Percentiles rank a stretch among this genome's conserved stretches.
These are phyloP conservation scores for Standfussiana lucernea DNA, from an alignment of 2,888 invertebrate species.

Conservation along the genomic window DNA sequence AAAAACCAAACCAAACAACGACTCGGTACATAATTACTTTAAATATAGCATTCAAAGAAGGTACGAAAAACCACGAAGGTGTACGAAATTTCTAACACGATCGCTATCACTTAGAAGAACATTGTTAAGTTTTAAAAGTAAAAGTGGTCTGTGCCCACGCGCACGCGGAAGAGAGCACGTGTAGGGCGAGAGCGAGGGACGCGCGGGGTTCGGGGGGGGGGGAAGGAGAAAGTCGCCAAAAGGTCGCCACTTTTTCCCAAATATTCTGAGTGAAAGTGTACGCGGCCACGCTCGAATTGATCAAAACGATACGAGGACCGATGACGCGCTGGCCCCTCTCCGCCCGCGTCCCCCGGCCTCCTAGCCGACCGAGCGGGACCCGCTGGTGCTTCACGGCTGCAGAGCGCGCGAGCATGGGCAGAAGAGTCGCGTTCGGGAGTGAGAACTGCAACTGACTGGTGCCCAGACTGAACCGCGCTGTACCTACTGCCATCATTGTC, in stretches of 20 bases:
- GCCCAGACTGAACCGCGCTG: no score
- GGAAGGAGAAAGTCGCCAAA: constrained; percentile 88
- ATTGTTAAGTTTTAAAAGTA: constrained; percentile 84
- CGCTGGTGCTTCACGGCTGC: background rate
- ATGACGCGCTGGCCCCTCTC: constrained; percentile 40
- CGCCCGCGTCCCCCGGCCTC: background rate
- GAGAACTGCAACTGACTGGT: background rate
- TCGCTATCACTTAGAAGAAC: constrained; percentile 53
- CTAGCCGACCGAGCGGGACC: background rate
- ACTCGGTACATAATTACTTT: background rate
- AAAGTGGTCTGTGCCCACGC: constrained; percentile 82
- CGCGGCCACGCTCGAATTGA: constrained; percentile 81
- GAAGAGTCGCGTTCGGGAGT: background rate
- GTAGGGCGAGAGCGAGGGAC: constrained; percentile 67
- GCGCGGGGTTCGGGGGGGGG: constrained; percentile 62
- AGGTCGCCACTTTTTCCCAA: constrained; percentile 90
- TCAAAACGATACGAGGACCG: constrained; percentile 72
- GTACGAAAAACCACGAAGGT: constrained; percentile 6
- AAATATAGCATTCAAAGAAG: background rate
- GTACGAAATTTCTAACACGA: constrained; percentile 29
- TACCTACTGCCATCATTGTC: background rate
- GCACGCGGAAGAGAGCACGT: constrained; percentile 85
- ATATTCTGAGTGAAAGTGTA: constrained; percentile 89
- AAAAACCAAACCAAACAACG: background rate
- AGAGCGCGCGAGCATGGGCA: background rate